Evolutionary conservation across 2,113 vertebrate genomes (phyloP).

Genomic region (Rhynchomys soricoides): DNA sequence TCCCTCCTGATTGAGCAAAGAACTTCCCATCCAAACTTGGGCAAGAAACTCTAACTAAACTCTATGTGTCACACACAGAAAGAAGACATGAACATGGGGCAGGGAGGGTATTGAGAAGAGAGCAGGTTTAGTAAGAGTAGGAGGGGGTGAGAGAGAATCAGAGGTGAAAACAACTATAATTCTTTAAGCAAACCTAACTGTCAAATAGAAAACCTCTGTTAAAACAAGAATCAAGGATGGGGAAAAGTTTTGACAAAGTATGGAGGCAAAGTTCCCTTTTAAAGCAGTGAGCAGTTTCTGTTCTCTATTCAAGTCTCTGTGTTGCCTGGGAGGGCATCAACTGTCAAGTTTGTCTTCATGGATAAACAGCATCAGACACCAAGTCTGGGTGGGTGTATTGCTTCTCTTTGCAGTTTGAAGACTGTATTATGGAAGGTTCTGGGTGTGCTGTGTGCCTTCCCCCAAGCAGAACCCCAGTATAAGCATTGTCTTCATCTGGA

Average conservation of each 20-base stretch:
- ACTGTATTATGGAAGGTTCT: neutral
- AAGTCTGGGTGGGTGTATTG: fast-evolving
- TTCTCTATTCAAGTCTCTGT: fast-evolving
- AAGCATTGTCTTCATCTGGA: neutral
- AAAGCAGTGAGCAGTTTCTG: no score
- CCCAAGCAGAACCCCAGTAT: fast-evolving
- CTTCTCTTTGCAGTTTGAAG: neutral
- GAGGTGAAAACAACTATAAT: neutral
- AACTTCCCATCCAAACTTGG: neutral
- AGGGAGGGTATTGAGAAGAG: neutral
- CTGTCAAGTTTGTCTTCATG: neutral
- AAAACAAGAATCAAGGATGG: constrained; percentile 64
- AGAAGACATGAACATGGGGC: neutral
- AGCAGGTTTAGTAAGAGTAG: neutral
- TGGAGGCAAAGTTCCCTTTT: constrained; percentile 31
- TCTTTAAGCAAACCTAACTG: neutral
- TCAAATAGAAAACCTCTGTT: neutral
- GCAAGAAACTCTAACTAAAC: neutral
- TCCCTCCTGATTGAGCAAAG: neutral
- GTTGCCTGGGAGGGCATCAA: fast-evolving
- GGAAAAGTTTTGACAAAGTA: constrained; percentile 66
- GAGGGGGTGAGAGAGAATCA: neutral
- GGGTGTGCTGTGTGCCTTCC: no score
- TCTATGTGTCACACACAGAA: no score
- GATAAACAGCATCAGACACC: neutral